These are phyloP conservation scores for Diploptera punctata DNA, from an alignment of 2,888 invertebrate species.

Conservation along the genomic window DNA sequence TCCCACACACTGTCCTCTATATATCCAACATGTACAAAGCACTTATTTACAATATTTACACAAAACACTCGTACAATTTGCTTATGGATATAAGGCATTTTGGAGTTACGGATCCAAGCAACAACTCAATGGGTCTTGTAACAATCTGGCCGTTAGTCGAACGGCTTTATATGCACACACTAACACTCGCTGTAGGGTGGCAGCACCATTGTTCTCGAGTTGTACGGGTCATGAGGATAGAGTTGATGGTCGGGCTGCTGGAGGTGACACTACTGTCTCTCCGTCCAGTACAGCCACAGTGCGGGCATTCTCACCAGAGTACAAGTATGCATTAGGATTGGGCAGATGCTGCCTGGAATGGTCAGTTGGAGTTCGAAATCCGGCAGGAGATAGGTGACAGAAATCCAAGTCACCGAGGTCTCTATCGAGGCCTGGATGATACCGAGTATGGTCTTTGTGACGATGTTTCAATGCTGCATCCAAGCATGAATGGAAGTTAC, in stretches of 20 bases:
- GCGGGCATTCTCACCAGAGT: constrained; percentile 45
- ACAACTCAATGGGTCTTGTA: constrained; percentile 28
- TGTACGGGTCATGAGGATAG: constrained; percentile 54
- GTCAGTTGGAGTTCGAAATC: constrained; percentile 6
- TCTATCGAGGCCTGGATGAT: constrained; percentile 46
- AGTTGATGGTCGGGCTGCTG: constrained; percentile 70
- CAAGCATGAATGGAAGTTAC: constrained; percentile 48
- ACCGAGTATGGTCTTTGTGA: constrained; percentile 54
- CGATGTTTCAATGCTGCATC: constrained; percentile 58
- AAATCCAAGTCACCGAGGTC: constrained; percentile 21
- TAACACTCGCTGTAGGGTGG: constrained; percentile 65
- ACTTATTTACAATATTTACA: constrained; percentile 62
- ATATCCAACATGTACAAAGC: constrained; percentile 61
- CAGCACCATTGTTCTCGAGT: constrained; percentile 50
- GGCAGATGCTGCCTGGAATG: constrained; percentile 21
- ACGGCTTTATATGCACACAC: constrained; percentile 8
- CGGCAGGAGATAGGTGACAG: constrained; percentile 9
- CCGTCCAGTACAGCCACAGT: constrained; percentile 82
- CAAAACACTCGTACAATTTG: constrained; percentile 53
- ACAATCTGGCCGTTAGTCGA: constrained; percentile 15
- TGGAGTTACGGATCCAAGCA: constrained; percentile 41
- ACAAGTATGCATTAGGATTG: constrained; percentile 33
- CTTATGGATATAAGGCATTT: constrained; percentile 42
- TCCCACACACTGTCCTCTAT: constrained; percentile 26
- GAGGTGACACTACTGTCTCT: constrained; percentile 84